A percentile compares a stretch with the other conserved stretches of the same genome.
Conservation (phyloP, 2,888 invertebrate species). For the Sisyra terminalis region DNA sequence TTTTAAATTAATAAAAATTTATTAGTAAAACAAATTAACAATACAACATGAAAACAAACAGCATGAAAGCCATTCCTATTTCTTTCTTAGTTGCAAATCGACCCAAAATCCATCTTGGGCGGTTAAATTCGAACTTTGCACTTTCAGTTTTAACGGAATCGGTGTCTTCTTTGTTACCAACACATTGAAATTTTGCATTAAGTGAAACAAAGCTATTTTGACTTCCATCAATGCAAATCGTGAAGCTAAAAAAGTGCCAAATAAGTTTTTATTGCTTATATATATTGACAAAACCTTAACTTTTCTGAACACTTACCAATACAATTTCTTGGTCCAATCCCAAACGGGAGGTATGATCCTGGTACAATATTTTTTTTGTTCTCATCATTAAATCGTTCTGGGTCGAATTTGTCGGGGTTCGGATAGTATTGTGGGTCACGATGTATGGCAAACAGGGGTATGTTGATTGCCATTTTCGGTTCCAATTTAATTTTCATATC, state of each 20-base stretch:
- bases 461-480: slow-evolving; percentile 19
- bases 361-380: slow-evolving; percentile 29
- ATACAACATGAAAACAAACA: no score
- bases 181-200: slow-evolving; percentile 4
- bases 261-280: no score
- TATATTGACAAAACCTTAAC: no score
- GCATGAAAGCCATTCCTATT: no score
- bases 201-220: slow-evolving; percentile 8
- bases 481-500: slow-evolving; percentile 12
- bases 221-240: slow-evolving; percentile 12
- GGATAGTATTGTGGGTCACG: slow-evolving; percentile 28
- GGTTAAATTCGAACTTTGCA: slow-evolving; percentile 12
- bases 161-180: slow-evolving; percentile 6
- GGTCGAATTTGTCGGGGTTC: slow-evolving; percentile 30
- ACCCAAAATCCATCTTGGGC: slow-evolving; percentile 17
- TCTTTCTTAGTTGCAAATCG: slow-evolving; percentile 14
- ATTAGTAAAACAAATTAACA: no score
- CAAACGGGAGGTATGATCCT: slow-evolving; percentile 32
- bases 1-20: no score
- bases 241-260: slow-evolving; percentile 11
- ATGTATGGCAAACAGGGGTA: slow-evolving; percentile 26
- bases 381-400: slow-evolving; percentile 32
- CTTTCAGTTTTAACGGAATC: slow-evolving; percentile 12
- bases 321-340: slow-evolving; percentile 21
- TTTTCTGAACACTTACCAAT: slow-evolving; percentile 19